Evolutionary conservation across 1,140 invertebrate species (phyloP), one percentile per base, ranked within the genome.

Genomic region (Belonocnema kinseyi): DNA sequence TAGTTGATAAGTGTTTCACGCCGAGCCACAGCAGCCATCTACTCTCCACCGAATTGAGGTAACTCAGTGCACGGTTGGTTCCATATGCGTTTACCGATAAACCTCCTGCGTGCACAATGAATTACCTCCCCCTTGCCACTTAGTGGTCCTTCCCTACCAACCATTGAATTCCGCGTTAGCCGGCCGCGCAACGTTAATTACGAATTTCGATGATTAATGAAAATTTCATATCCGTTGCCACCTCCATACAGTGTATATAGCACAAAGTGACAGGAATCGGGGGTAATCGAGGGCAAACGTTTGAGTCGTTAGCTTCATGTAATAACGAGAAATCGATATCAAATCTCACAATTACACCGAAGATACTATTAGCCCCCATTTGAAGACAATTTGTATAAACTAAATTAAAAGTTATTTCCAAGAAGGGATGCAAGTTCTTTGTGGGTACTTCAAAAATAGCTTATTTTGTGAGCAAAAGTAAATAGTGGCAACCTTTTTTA

Each of bases 1-100:
- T 87, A 83, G 84, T 89, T 88, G 87, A 89, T 89, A 87, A 88
- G 88, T 88, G 85, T 87, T 88, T 88, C 84, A 85, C 85, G 81
- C 82, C 74, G 80, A 84, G 87, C 84, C 83, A 81, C 85, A 87
- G 77, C 83, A 82, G 82, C 82, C 85, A 82, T 88, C 82, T 83
- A 85, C 81, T 85, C 61, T 66, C 77, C 61, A 50, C 77, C 70
- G 85, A 88, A 88, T 88, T 87, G 83, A 82, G 85, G 80, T 85
- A 85, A 86, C 80, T 83, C 82, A 77, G 80, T 83, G 75, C 81
- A 83, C 83, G 84, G 83, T 88, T 86, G 82, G 79, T 83, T 79
- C 77, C 84, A 80, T 82, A 79, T 80, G 83, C 80, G 78, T 82
- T 85, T 78, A 71, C 72, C 79, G 81, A 84, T 85, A 84, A 85